Percentiles rank a stretch among this genome's conserved stretches.
Evolutionary conservation across 2,888 invertebrate species (phyloP).

Genomic region (Keiferia lycopersicella): DNA sequence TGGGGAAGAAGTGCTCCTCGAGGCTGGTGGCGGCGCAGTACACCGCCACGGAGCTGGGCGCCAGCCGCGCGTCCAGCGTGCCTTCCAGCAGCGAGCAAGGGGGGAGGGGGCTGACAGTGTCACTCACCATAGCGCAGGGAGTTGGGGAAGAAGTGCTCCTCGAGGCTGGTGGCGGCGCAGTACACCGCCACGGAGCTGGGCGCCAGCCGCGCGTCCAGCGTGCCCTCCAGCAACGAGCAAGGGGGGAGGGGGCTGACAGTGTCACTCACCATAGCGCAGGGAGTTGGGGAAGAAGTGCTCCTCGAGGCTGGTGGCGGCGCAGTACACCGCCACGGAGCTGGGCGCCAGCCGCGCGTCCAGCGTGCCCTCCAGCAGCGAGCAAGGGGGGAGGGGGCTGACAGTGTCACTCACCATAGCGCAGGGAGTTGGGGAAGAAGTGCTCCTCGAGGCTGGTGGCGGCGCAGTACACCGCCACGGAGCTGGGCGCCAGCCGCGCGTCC

Average conservation of each 20-base stretch:
- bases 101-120: not conserved
- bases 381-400: too few species aligned
- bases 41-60: too few species aligned
- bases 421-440: constrained; percentile 91
- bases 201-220: constrained; percentile 78
- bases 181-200: constrained; percentile 81
- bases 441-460: constrained; percentile 88
- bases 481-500: constrained; percentile 79
- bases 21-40: too few species aligned
- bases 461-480: constrained; percentile 81
- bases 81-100: constrained; percentile 51
- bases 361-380: constrained; percentile 51
- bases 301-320: constrained; percentile 85
- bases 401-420: constrained; percentile 89
- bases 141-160: constrained; percentile 92
- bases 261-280: constrained; percentile 87
- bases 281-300: constrained; percentile 93
- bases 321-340: constrained; percentile 80
- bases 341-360: constrained; percentile 79
- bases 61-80: too few species aligned
- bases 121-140: constrained; percentile 88
- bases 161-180: constrained; percentile 84
- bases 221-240: constrained; percentile 51
- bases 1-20: too few species aligned
- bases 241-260: too few species aligned